Base-by-base conservation (phyloP, 2,888 invertebrate species). In the Drosophila leonis region DNA sequence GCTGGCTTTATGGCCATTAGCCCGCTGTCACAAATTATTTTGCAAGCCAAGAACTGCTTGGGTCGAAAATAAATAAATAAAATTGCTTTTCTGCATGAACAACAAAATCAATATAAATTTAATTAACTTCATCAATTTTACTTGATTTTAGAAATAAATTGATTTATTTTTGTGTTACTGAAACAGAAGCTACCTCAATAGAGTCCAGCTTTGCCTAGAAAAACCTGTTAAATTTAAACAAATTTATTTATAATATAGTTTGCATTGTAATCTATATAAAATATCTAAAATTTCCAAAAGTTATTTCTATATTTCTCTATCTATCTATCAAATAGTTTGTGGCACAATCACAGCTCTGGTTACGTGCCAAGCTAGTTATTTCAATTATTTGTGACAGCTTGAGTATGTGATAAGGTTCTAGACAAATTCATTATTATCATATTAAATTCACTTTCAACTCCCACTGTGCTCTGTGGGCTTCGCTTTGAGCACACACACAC, bases 381-480 rank as follows among this genome's bases (percentile, higher is more conserved):
- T 66, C 67, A 66, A 48, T 39, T 42, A 51, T 12, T 37, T 68
- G 57, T 56, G 67, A 56, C 42, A 56, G 56, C 37, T 51, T 42
- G 42, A 66, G 48, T n/a, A 55, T 67, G 67, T 51, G 42, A 59
- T 60, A 39, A 69, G 52, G 52, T 60, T 15, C 15, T 44, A 41
- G 20, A 12, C 46, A 70, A 70, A 61, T 55, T 56, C 42, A 70
- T 49, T 70, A 70, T 72, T 39, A 60, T 44, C 44, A 72, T 72
- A 72, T 72, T 65, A 33, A 56, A 61, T 61, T 72, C 64, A 72
- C 48, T 62, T 64, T 57, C 15, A n/a, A 35, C 63, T 52, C 48
- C 69, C 60, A 69, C 70, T 42, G 60, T 54, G 70, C 70, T 12
- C 4, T 12, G 44, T 41, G 70, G 55, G 56, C 55, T 51, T 56